A percentile compares a stretch with the other conserved stretches of the same genome.
Evolutionary conservation across 2,113 vertebrate genomes (phyloP).

Genomic region (Rhinopomastus cyanomelas): DNA sequence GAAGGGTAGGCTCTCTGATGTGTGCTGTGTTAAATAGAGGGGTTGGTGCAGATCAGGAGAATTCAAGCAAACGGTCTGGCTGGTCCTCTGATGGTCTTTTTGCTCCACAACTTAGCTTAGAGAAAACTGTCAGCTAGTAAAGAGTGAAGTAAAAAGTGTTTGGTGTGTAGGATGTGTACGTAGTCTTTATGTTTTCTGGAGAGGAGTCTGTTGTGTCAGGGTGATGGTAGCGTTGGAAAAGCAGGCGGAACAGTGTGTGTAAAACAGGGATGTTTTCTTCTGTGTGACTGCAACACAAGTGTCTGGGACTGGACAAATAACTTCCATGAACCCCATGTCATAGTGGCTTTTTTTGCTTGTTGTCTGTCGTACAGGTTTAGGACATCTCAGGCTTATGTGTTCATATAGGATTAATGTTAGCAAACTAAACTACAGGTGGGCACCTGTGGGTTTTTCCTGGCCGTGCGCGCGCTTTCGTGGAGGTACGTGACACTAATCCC

Average conservation of each 20-base stretch:
- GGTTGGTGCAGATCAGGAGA: not conserved
- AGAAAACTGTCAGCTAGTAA: not conserved
- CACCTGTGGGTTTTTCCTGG: not conserved
- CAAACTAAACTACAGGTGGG: not conserved
- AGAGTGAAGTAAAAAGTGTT: not conserved
- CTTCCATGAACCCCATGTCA: not conserved
- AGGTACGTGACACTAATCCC: not conserved
- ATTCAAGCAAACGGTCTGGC: not conserved
- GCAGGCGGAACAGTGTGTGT: not conserved
- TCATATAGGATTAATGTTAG: not conserved
- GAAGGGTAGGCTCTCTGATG: not conserved
- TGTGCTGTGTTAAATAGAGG: not conserved
- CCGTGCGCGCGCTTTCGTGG: not conserved
- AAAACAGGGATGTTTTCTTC: not conserved
- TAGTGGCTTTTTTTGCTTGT: not conserved
- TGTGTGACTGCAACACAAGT: not conserved
- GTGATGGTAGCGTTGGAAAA: not conserved
- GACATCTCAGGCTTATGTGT: not conserved
- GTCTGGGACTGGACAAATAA: not conserved
- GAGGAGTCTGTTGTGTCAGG: not conserved
- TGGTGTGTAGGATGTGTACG: not conserved
- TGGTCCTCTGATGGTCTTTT: not conserved
- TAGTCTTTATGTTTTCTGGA: not conserved
- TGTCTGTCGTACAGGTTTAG: not conserved
- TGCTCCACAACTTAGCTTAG: not conserved